Base-by-base conservation (phyloP, 2,888 invertebrate species). In the Periphyllus acericola region DNA sequence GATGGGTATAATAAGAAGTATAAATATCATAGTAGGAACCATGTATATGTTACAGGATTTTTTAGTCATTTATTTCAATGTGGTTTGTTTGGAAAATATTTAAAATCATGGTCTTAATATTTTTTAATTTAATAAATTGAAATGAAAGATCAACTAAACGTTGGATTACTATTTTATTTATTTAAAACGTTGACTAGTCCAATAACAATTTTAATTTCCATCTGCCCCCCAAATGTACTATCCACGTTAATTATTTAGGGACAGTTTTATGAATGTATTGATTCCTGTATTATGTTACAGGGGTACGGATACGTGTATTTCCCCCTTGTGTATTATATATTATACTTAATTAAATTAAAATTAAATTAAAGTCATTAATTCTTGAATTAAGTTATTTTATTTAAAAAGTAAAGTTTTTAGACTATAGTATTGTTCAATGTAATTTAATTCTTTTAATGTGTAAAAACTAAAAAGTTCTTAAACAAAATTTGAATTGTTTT, bases 191-290 rank as follows among this genome's bases (percentile, higher is more conserved):
- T 55, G 19, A 29, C 36, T 66, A 19, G 68, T 32, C 32, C 34
- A 34, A 32, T 52, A 34, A n/a, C 55, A 5, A 2, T 79, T 71
- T 14, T 34, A 71, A 34, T 40, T 9, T 46, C 2, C 46, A 0
- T 46, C 52, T n/a, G n/a, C 34, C 85, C 55, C n/a, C 5, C 72
- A 82, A 52, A 46, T 14, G 11, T 46, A 52, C 55, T 36, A 83
- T 36, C 21, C 32, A 52, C 66, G 25, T 84, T 29, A 32, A 79
- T 79, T 46, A 85, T 78, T 68, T 78, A 85, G 52, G 34, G 34
- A 71, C 34, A 34, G 52, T 85, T 85, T 79, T 79, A 85, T 76
- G 68, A 85, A 79, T 71, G 71, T 85, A 85, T 85, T 85, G 85
- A 85, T 78, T 71, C 78, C 79, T 52, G 32, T 55, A 17, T 76